A percentile compares a stretch with the other conserved stretches of the same genome.
Conservation (phyloP, 1,140 invertebrate genomes). For the Drosophila ogumai region DNA sequence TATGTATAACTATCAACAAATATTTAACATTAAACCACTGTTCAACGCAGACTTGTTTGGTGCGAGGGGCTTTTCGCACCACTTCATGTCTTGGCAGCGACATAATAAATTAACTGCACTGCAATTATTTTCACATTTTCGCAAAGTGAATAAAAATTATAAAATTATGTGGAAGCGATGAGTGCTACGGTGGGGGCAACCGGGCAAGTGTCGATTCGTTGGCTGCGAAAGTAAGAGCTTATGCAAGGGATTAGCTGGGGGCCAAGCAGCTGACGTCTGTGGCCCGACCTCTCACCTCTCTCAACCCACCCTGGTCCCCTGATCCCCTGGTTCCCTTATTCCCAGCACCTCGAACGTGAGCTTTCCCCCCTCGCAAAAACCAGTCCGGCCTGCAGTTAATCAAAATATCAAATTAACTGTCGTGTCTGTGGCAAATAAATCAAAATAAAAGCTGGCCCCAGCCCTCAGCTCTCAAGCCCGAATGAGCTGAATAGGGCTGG, state of each 20-base stretch:
- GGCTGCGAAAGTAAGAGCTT: slow-evolving; percentile 61
- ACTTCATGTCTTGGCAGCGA: slow-evolving; percentile 68
- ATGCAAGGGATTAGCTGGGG: slow-evolving; percentile 52
- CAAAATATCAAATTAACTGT: slow-evolving; percentile 85
- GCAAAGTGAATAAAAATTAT: slow-evolving; percentile 79
- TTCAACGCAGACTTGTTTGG: neutral
- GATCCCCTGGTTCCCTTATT: neutral
- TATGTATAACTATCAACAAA: neutral
- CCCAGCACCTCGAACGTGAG: slow-evolving; percentile 9
- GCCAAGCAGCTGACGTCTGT: slow-evolving; percentile 48
- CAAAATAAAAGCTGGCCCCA: slow-evolving; percentile 72
- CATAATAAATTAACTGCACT: slow-evolving; percentile 79
- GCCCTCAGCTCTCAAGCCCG: slow-evolving; percentile 30
- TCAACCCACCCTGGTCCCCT: neutral
- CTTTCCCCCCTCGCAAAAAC: slow-evolving; percentile 38
- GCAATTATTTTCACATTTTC: slow-evolving; percentile 81
- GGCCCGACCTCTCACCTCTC: slow-evolving; percentile 15
- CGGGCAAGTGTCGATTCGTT: slow-evolving; percentile 25
- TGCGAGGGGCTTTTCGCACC: slow-evolving; percentile 37
- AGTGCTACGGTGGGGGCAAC: neutral
- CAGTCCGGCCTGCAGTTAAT: slow-evolving; percentile 74
- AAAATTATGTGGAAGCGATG: slow-evolving; percentile 60
- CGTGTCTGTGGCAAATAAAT: slow-evolving; percentile 84
- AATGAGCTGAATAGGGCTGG: slow-evolving; percentile 32
- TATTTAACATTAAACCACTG: slow-evolving; percentile 16